Percentiles rank a stretch among this genome's conserved stretches.
phyloP scores from a whole-genome alignment of 2,888 invertebrate species.

The Balanococcus diminutus region DNA sequence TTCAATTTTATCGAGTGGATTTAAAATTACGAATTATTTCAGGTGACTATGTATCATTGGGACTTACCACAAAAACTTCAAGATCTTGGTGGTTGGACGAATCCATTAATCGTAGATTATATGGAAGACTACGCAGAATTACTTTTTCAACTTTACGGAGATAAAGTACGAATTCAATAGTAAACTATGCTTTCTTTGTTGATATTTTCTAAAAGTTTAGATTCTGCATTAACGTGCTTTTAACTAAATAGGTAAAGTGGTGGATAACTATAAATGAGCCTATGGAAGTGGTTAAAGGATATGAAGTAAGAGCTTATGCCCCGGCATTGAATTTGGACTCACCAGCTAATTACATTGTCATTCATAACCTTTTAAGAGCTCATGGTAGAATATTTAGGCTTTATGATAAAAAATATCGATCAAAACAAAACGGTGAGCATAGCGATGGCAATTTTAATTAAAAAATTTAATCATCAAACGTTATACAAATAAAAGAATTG shows the following conservation, averaged over 20 bases:
- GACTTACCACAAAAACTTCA: slow-evolving; percentile 67
- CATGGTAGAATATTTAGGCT: slow-evolving; percentile 71
- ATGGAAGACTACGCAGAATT: slow-evolving; percentile 70
- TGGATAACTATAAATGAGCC: slow-evolving; percentile 78
- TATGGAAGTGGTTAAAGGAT: slow-evolving; percentile 57
- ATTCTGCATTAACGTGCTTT: background rate
- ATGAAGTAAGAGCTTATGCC: slow-evolving; percentile 58
- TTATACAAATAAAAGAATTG: background rate
- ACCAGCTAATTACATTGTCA: slow-evolving; percentile 69
- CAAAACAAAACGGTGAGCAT: slow-evolving; percentile 64
- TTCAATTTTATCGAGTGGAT: too few species aligned
- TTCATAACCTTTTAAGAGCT: slow-evolving; percentile 69
- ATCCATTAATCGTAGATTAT: slow-evolving; percentile 69
- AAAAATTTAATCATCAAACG: background rate
- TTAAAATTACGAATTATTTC: too few species aligned
- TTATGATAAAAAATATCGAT: slow-evolving; percentile 67
- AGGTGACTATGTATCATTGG: slow-evolving; percentile 67
- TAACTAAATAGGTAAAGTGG: slow-evolving; percentile 61
- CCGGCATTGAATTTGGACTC: slow-evolving; percentile 60
- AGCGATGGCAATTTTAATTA: background rate
- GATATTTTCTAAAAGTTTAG: background rate
- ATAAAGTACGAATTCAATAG: slow-evolving; percentile 62
- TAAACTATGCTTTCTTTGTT: background rate
- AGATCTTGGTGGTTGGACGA: slow-evolving; percentile 72
- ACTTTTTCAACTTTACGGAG: slow-evolving; percentile 64